phyloP scores from a whole-genome alignment of 2,797 vertebrate species.

The Diglossa cyanea region DNA sequence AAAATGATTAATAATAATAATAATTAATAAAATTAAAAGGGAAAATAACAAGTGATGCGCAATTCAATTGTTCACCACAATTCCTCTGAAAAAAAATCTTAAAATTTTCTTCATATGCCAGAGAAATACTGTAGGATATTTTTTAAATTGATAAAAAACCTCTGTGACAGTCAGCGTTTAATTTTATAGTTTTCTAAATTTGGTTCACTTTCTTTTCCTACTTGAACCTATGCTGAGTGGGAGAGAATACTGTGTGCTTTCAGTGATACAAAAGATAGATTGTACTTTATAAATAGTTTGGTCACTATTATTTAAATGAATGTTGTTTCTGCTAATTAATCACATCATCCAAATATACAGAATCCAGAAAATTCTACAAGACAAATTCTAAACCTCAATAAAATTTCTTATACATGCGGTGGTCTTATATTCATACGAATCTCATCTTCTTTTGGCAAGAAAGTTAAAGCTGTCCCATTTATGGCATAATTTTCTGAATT shows the following conservation, averaged over 20 bases:
- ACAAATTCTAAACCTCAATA: background rate
- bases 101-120: background rate
- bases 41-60: background rate
- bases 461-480: background rate
- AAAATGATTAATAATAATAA: background rate
- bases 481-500: background rate
- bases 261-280: background rate
- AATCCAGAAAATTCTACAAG: background rate
- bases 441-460: background rate
- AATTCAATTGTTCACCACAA: background rate
- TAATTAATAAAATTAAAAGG: too few species aligned
- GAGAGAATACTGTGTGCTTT: background rate
- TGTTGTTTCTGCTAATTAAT: background rate
- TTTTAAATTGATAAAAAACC: background rate
- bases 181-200: background rate
- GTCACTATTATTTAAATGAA: background rate
- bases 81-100: background rate
- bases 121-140: background rate
- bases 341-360: background rate
- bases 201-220: background rate
- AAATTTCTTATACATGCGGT: background rate
- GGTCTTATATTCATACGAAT: background rate
- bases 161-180: accelerated
- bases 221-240: background rate
- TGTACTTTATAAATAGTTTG: background rate